Evolutionary conservation across 2,113 vertebrate genomes (phyloP).

Genomic region (Dicrurus megarhynchus): DNA sequence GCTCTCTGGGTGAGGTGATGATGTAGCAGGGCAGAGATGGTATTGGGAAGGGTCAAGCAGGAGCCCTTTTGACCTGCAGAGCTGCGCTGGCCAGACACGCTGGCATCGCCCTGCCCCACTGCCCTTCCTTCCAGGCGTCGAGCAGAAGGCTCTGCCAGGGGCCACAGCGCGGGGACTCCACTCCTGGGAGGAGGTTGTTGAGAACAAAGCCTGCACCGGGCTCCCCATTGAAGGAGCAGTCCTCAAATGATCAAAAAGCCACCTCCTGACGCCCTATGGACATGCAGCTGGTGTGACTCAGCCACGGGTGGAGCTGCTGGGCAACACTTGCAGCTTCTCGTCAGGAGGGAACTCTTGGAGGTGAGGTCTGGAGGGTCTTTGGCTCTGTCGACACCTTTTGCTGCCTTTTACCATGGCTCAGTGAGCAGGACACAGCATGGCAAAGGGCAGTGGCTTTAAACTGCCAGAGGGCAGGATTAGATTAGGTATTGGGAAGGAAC

Average conservation of each 20-base stretch:
- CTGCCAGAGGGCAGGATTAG: background rate
- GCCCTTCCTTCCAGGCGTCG: background rate
- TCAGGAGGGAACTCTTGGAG: background rate
- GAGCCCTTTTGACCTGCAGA: background rate
- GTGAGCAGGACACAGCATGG: background rate
- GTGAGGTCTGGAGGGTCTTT: background rate
- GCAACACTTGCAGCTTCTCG: background rate
- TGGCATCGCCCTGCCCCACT: background rate
- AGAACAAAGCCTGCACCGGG: background rate
- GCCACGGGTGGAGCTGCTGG: background rate
- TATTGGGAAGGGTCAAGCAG: background rate
- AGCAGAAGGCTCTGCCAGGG: background rate
- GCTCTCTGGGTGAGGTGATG: background rate
- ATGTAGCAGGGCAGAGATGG: background rate
- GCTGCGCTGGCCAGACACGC: accelerated
- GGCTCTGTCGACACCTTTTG: background rate
- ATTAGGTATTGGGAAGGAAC: background rate
- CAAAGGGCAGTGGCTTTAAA: background rate
- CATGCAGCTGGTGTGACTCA: background rate
- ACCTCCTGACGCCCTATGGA: accelerated
- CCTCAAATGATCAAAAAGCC: background rate
- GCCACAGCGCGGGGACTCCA: accelerated
- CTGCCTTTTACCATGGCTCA: background rate
- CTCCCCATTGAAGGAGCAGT: background rate
- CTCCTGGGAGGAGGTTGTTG: background rate